phyloP scores from a whole-genome alignment of 2,888 invertebrate species.

The Mesorhabditis sp. region DNA sequence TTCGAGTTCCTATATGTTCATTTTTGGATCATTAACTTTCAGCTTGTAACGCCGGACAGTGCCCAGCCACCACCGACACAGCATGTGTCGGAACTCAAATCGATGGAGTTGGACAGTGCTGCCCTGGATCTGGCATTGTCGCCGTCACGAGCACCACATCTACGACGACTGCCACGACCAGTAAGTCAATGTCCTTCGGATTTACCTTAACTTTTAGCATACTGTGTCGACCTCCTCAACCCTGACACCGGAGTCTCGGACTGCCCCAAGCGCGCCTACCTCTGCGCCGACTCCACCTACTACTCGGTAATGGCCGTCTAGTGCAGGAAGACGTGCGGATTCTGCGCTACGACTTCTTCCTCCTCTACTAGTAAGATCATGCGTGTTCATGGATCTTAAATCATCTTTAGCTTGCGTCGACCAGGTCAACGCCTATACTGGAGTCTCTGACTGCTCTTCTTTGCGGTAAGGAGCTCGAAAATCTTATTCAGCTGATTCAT shows the following conservation, averaged over 20 bases:
- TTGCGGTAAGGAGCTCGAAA: too few relatives aligned
- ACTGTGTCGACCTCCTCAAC: constrained; percentile 20
- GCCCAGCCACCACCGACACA: too few relatives aligned
- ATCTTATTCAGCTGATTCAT: too few relatives aligned
- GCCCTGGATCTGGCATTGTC: not conserved
- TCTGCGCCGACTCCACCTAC: constrained; percentile 18
- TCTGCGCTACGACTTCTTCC: constrained; percentile 9
- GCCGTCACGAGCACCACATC: constrained; percentile 11
- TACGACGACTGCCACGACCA: constrained; percentile 8
- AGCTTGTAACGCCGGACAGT: too few relatives aligned
- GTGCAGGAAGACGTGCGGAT: constrained; percentile 9
- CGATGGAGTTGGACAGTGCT: not conserved
- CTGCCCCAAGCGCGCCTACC: constrained; percentile 8
- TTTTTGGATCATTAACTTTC: too few relatives aligned
- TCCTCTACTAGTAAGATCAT: not conserved
- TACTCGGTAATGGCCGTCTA: constrained; percentile 21
- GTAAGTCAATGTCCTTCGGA: constrained; percentile 5
- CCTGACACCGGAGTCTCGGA: constrained; percentile 19
- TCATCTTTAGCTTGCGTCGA: too few relatives aligned
- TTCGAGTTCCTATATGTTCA: too few relatives aligned
- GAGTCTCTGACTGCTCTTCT: too few relatives aligned
- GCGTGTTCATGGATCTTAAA: too few relatives aligned
- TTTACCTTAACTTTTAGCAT: constrained; percentile 8
- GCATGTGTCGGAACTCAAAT: too few relatives aligned
- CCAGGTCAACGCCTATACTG: too few relatives aligned